Conservation (phyloP, 2,888 invertebrate genomes). For the Nebria brevicollis region DNA sequence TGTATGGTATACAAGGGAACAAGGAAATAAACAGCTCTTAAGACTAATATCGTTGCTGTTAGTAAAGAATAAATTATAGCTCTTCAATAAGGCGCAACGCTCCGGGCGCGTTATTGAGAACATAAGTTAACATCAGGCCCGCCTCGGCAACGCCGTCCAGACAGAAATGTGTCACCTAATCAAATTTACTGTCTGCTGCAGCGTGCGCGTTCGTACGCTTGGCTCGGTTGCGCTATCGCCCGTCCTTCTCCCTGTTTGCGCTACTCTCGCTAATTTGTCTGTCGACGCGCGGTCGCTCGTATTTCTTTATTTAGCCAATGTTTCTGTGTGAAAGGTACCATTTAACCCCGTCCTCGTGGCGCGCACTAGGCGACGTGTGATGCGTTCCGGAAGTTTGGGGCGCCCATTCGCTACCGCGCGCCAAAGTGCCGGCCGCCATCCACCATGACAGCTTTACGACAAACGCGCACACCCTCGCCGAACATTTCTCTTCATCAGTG, state of each 20-base stretch:
- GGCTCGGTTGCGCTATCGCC: constrained; percentile 48
- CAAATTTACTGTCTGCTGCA: constrained; percentile 60
- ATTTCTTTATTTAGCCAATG: constrained; percentile 62
- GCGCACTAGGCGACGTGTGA: constrained; percentile 22
- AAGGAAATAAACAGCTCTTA: background rate
- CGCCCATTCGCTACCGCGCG: constrained; percentile 25
- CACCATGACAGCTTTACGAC: constrained; percentile 59
- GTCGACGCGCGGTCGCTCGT: constrained; percentile 58
- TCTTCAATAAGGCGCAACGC: constrained; percentile 23
- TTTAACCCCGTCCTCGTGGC: constrained; percentile 55
- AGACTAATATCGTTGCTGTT: background rate
- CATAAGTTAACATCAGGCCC: constrained; percentile 59
- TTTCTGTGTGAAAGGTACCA: constrained; percentile 53
- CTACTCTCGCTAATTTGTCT: constrained; percentile 62
- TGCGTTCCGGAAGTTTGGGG: constrained; percentile 37
- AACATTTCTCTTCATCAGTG: constrained; percentile 60
- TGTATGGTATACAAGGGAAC: background rate
- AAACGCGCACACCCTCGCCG: constrained; percentile 55
- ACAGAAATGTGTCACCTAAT: constrained; percentile 62
- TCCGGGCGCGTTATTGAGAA: constrained; percentile 55
- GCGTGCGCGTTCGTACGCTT: constrained; percentile 25
- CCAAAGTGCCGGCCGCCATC: constrained; percentile 53
- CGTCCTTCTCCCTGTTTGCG: constrained; percentile 48
- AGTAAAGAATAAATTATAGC: constrained; percentile 2
- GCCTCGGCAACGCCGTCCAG: constrained; percentile 47